phyloP scores from a whole-genome alignment of 2,888 invertebrate genomes.

The Itoplectis maculator region DNA sequence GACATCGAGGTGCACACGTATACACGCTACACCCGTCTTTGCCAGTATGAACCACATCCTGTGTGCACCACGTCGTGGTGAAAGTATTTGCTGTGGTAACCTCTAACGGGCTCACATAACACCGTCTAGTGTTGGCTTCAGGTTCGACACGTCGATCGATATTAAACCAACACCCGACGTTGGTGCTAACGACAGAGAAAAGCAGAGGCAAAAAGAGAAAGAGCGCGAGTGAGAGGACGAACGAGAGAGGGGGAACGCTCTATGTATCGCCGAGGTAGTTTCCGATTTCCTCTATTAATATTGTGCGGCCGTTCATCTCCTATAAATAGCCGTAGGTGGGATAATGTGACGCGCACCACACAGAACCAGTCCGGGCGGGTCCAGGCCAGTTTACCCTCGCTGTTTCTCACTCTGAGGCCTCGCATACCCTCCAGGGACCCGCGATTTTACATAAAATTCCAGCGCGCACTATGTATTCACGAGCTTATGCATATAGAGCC shows the following conservation, averaged over 20 bases:
- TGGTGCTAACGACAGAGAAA: slow-evolving; percentile 5
- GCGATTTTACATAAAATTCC: slow-evolving; percentile 31
- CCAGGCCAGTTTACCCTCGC: not conserved
- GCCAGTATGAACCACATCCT: not conserved
- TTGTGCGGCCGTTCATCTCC: slow-evolving; percentile 72
- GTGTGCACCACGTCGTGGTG: not conserved
- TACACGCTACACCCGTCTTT: not conserved
- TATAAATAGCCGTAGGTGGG: slow-evolving; percentile 73
- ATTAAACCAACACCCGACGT: slow-evolving; percentile 1
- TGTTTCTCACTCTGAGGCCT: not conserved
- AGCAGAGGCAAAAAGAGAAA: slow-evolving; percentile 3
- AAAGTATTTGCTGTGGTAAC: slow-evolving; percentile 29
- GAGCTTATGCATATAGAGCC: slow-evolving; percentile 34
- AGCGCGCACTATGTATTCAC: slow-evolving; percentile 14
- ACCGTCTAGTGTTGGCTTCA: slow-evolving; percentile 31
- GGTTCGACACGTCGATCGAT: slow-evolving; percentile 40
- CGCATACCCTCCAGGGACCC: slow-evolving; percentile 18
- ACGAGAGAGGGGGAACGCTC: not conserved
- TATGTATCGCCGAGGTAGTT: slow-evolving; percentile 24
- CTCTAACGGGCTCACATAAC: slow-evolving; percentile 9
- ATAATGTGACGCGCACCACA: slow-evolving; percentile 65
- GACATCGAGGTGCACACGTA: slow-evolving; percentile 18
- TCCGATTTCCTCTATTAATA: slow-evolving; percentile 75
- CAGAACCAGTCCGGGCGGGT: slow-evolving; percentile 4
- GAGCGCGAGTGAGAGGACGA: not conserved